A percentile compares a stretch with the other conserved stretches of the same genome.
phyloP scores from a whole-genome alignment of 2,888 invertebrate genomes.

The Oscheius sp. region DNA sequence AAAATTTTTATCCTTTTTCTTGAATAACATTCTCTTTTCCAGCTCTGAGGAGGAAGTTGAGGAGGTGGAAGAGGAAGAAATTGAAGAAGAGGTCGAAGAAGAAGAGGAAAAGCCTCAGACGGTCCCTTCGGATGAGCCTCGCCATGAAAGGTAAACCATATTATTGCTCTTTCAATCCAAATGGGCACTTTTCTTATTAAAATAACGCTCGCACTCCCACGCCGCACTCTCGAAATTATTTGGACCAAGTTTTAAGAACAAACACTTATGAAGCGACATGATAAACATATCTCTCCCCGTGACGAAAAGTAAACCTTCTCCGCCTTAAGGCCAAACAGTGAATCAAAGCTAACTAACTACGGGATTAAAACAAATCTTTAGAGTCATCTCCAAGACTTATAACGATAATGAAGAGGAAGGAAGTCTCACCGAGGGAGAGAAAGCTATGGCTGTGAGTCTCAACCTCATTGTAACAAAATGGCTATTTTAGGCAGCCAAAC shows the following conservation, averaged over 20 bases:
- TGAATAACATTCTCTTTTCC: constrained; percentile 25
- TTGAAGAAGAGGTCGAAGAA: constrained; percentile 37
- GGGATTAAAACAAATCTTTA: constrained; percentile 30
- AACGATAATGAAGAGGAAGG: constrained; percentile 41
- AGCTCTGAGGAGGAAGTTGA: constrained; percentile 57
- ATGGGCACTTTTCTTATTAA: no score
- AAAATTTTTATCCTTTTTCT: background rate
- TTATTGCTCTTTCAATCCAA: background rate
- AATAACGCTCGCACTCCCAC: constrained; percentile 1
- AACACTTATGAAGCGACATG: constrained; percentile 20
- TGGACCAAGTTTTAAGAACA: constrained; percentile 4
- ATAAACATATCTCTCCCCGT: constrained; percentile 24
- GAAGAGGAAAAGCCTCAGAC: constrained; percentile 21
- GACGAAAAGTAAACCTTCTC: constrained; percentile 23
- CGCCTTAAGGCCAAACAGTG: no score
- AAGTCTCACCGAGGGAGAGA: constrained; percentile 62
- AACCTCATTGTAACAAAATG: background rate
- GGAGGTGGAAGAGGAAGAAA: constrained; percentile 58
- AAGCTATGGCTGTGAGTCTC: constrained; percentile 68
- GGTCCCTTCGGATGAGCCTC: constrained; percentile 37
- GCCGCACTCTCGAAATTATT: constrained; percentile 11
- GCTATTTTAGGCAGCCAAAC: constrained; percentile 62
- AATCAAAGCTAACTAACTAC: background rate
- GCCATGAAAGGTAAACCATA: constrained; percentile 19
- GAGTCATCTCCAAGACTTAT: constrained; percentile 45